Evolutionary conservation across 2,797 vertebrate genomes (phyloP).

Genomic region (Taeniopygia guttata): DNA sequence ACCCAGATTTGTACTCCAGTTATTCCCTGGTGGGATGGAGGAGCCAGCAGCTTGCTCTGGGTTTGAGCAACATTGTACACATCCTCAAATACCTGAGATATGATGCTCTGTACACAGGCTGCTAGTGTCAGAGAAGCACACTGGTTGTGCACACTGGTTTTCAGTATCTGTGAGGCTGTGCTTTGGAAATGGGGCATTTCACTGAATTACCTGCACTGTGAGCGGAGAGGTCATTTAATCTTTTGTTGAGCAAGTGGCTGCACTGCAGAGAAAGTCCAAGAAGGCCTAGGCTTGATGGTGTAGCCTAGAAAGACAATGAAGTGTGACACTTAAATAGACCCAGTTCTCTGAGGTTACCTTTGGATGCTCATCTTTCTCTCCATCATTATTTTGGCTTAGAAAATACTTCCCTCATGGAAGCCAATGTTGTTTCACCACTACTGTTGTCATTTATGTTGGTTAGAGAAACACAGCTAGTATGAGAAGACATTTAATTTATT

Average conservation of each 20-base stretch:
- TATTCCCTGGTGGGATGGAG: neutral
- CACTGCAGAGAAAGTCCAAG: neutral
- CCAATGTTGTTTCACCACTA: neutral
- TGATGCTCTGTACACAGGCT: accelerated
- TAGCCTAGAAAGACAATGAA: neutral
- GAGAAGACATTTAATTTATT: constrained; percentile 18
- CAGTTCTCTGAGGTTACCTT: neutral
- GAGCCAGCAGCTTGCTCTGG: neutral
- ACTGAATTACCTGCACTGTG: neutral
- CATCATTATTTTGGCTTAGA: neutral
- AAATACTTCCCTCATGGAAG: neutral
- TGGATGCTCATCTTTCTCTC: neutral
- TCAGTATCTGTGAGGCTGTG: neutral
- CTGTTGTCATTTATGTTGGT: neutral
- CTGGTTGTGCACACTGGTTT: neutral
- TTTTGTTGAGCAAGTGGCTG: neutral
- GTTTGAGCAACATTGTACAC: neutral
- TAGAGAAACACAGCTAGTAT: neutral
- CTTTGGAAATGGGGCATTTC: neutral
- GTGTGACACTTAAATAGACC: neutral
- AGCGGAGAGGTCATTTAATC: neutral
- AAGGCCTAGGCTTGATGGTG: neutral
- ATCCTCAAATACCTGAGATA: neutral
- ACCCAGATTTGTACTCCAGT: neutral
- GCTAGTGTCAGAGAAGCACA: neutral